These are phyloP conservation scores for Sesamia nonagrioides DNA, from an alignment of 1,140 invertebrate genomes.

Conservation along the genomic window DNA sequence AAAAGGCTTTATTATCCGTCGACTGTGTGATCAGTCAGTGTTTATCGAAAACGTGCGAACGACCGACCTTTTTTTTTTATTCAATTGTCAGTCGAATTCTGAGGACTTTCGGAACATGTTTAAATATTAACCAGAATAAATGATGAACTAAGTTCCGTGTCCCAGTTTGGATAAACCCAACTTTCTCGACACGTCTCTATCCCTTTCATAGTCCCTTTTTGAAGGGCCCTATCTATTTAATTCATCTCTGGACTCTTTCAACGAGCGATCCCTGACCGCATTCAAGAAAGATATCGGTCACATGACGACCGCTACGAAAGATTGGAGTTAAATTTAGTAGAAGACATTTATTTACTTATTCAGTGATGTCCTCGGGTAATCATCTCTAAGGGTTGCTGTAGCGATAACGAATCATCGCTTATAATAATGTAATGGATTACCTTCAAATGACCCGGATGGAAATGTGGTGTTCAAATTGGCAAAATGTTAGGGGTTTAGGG, in stretches of 20 bases:
- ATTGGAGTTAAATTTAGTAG: conserved; percentile 86
- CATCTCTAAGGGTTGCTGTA: conserved; percentile 74
- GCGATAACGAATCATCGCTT: conserved; percentile 63
- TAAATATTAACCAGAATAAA: conserved; percentile 37
- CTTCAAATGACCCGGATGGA: conserved; percentile 44
- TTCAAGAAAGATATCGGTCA: conserved; percentile 82
- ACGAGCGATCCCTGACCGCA: conserved; percentile 77
- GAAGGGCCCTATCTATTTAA: conserved; percentile 83
- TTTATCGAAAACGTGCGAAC: conserved; percentile 14
- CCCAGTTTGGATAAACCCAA: conserved; percentile 35
- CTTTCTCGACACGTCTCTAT: conserved; percentile 34
- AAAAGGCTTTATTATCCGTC: neutral
- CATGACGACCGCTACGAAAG: conserved; percentile 75
- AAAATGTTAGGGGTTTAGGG: neutral
- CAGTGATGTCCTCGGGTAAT: conserved; percentile 77
- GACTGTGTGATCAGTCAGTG: neutral
- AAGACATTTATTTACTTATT: conserved; percentile 84
- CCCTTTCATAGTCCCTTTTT: conserved; percentile 78
- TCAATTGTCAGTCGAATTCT: neutral
- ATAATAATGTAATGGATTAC: conserved; percentile 65
- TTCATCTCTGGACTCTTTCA: conserved; percentile 85
- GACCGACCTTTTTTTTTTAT: conserved; percentile 6
- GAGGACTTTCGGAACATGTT: conserved; percentile 10
- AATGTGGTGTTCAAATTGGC: conserved; percentile 12
- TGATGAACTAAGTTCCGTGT: conserved; percentile 42